Base-by-base conservation (phyloP, 2,113 vertebrate genomes). In the Heterotis niloticus region DNA sequence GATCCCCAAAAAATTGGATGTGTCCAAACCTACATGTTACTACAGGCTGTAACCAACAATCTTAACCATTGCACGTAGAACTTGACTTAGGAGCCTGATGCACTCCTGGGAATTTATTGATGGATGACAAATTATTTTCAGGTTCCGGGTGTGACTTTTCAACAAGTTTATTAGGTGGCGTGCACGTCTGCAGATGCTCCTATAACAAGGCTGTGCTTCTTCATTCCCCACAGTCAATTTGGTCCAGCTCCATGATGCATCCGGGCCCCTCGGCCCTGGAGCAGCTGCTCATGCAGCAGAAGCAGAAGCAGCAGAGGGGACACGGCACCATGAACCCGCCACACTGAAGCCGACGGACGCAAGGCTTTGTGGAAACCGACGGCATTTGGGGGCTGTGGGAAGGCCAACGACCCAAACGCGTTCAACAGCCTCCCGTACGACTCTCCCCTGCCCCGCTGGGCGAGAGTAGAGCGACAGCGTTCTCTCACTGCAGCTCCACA, bases 201-300 rank as follows among this genome's bases (percentile, higher is more conserved):
- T 14, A 18, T 34, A 34, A 34, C 10, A 10, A 34, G 68, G 1
- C 28, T 17, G 51, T 60, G 4, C 65, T 14, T 16, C 24, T 24
- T 28, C 78, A 4, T 77, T 56, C 85, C 81, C 86, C 89, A 69
- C 82, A 99, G 98, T 99, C 98, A n/a, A 98, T 99, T 92, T 99
- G 98, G 98, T 99, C 97, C 77, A 98, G 96, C 89, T 97, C 97
- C 86, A 98, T 99, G 98, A 98, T 98, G 98, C 97, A 96, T 84
- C 96, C 98, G 1, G 98, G 98, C 85, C 98, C 96, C 29, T 98
- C 97, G 12, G 97, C 98, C 56, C 93, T 99, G 94, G 98, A 99
- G 93, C 98, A 99, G 94, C 95, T 99, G 88, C 91, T 99, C 83
- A 95, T 98, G 94, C 98, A 99, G 92, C 98, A 99, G 93, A 99